Conservation (phyloP, 2,888 invertebrate genomes). For the Prosapia bicincta region DNA sequence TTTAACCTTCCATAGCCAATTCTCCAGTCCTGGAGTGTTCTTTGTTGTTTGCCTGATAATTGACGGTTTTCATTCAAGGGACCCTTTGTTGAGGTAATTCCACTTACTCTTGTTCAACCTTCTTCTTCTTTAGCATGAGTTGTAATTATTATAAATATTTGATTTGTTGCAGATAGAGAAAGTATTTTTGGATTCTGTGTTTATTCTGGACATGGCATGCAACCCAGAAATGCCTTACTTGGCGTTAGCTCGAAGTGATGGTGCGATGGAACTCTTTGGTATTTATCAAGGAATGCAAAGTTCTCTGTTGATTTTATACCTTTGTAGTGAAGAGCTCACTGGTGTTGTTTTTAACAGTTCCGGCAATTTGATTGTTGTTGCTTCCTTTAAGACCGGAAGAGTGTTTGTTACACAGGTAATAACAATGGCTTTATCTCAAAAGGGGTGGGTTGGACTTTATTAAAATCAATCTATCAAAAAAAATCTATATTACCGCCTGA, state of each 20-base stretch:
- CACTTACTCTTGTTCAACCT: too few relatives aligned
- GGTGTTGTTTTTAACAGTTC: slow-evolving; percentile 6
- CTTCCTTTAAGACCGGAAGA: slow-evolving; percentile 14
- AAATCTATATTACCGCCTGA: too few relatives aligned
- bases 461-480: too few relatives aligned
- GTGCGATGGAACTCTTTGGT: slow-evolving; percentile 9
- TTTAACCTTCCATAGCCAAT: too few relatives aligned
- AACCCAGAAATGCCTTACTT: slow-evolving; percentile 17
- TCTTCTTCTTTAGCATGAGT: too few relatives aligned
- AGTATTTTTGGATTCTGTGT: background rate
- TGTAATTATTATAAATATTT: too few relatives aligned
- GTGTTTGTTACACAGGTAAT: slow-evolving; percentile 24
- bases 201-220: slow-evolving; percentile 11
- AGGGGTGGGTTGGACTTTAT: too few relatives aligned
- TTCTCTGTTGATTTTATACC: background rate
- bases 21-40: too few relatives aligned
- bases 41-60: too few relatives aligned
- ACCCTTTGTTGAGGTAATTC: too few relatives aligned
- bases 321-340: slow-evolving; percentile 16
- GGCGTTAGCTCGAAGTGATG: slow-evolving; percentile 11
- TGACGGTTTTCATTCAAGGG: too few relatives aligned
- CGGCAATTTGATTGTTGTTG: slow-evolving; percentile 15
- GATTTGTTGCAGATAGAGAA: background rate
- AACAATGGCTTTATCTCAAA: too few relatives aligned
- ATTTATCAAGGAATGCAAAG: background rate